Base-by-base conservation (phyloP, 2,797 vertebrate species). In the Garrulus glandarius region DNA sequence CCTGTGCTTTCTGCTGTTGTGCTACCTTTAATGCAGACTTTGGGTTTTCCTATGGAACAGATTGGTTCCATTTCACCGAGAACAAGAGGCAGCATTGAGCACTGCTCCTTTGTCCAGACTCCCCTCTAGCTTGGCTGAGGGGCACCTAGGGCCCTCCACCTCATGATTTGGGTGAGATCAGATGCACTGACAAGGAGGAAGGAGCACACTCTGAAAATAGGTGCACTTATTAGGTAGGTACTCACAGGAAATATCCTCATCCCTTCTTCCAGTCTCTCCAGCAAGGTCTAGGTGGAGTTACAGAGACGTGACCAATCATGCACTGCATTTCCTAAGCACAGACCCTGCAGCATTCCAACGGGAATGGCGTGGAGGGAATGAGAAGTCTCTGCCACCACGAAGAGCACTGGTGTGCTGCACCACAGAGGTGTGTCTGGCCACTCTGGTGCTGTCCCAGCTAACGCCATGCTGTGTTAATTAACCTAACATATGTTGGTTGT, bases 31-130 rank as follows among this genome's bases (percentile, higher is more conserved):
- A 75, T 5, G 37, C 18, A 57, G 39, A 44, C 6, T 68, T 56
- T 13, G 18, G 3, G 1, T 14, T 76, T 78, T 80, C 44, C n/a
- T 5, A 6, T 26, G 32, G 47, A 17, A 24, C 32, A 21, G 20
- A 22, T 49, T 0, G 0, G 43, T 41, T 86, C 39, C 14, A 21
- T n/a, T 55, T 72, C 59, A 37, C 11, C 0, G 0, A 75, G 64
- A 56, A 32, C 2, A 7, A 56, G 34, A 56, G 30, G 14, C 52
- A 81, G 36, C 2, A 3, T 19, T 1, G 2, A 65, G 26, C 49
- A 26, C 27, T 1, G 1, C 10, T 80, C 27, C 30, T 71, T 77
- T 21, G 14, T 78, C 52, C 57, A 57, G 24, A 3, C 24, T 77
- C 26, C 18, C 29, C 24, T 67, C 43, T 26, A 22, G 15, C 21